phyloP scores from a whole-genome alignment of 2,797 vertebrate genomes.

The Siniperca obscura region DNA sequence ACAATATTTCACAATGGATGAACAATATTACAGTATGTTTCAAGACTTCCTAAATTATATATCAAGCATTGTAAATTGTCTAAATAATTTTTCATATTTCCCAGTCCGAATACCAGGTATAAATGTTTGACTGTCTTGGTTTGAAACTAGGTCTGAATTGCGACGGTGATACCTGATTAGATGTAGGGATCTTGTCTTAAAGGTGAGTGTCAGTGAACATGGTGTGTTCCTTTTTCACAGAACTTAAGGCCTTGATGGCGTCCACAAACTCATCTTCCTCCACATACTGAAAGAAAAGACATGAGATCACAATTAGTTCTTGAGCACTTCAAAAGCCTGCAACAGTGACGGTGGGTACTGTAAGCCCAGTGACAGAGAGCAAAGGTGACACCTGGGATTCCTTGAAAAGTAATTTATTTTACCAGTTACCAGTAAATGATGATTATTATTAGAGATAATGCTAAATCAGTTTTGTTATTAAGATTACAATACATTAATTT shows the following conservation, averaged over 20 bases:
- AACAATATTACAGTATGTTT: not conserved
- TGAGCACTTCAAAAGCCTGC: not conserved
- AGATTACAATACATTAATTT: not conserved
- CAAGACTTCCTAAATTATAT: not conserved
- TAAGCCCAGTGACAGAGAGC: not conserved
- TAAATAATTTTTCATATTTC: not conserved
- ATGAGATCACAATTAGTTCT: not conserved
- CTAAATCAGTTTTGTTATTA: not conserved
- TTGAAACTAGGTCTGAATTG: not conserved
- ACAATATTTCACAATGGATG: not conserved
- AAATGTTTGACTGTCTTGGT: constrained; percentile 5
- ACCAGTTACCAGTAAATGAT: not conserved
- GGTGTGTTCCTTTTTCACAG: constrained; percentile 91
- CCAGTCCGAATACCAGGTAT: not conserved
- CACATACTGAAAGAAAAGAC: constrained; percentile 83
- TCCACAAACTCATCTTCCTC: constrained; percentile 93
- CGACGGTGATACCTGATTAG: constrained; percentile 18
- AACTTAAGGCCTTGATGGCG: constrained; percentile 92
- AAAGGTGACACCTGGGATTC: not conserved
- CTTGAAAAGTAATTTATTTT: not conserved
- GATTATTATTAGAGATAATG: not conserved
- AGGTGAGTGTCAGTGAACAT: constrained; percentile 94
- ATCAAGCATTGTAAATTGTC: not conserved
- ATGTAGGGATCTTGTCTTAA: constrained; percentile 56
- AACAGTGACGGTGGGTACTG: not conserved